phyloP scores from a whole-genome alignment of 2,113 vertebrate genomes.

The Aepyceros melampus region DNA sequence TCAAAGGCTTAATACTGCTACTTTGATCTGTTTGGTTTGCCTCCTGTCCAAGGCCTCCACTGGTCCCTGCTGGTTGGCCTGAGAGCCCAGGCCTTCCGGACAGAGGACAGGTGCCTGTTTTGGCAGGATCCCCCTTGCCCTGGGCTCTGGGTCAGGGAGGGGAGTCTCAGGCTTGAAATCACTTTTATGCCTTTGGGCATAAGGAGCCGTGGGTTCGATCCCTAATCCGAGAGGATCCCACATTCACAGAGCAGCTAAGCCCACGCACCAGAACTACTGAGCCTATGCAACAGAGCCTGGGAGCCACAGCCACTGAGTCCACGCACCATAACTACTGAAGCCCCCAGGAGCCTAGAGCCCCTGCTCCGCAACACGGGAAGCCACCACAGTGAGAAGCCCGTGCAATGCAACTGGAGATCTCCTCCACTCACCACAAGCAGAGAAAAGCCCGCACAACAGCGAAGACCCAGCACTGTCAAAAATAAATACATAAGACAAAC shows the following conservation, averaged over 20 bases:
- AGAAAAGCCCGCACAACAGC: background rate
- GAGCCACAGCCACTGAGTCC: background rate
- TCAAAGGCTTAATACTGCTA: background rate
- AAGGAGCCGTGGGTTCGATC: background rate
- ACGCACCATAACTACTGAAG: fast-evolving
- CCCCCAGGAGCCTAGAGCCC: background rate
- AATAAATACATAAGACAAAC: background rate
- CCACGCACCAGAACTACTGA: background rate
- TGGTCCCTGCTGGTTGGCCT: background rate
- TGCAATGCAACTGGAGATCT: background rate
- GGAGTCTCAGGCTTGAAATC: background rate
- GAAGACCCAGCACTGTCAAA: background rate
- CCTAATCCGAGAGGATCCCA: background rate
- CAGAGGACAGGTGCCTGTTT: background rate
- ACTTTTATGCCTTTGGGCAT: background rate
- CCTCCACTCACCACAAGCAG: background rate
- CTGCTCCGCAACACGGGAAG: background rate
- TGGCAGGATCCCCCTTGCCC: background rate
- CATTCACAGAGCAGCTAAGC: background rate
- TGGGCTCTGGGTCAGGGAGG: background rate
- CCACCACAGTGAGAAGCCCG: background rate
- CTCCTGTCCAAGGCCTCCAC: background rate
- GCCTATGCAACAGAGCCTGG: fast-evolving
- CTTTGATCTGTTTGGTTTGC: background rate
- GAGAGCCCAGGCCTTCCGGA: background rate